Percentiles rank a stretch among this genome's conserved stretches.
Conservation (phyloP, 2,113 vertebrate species). For the Tonatia bakeri region DNA sequence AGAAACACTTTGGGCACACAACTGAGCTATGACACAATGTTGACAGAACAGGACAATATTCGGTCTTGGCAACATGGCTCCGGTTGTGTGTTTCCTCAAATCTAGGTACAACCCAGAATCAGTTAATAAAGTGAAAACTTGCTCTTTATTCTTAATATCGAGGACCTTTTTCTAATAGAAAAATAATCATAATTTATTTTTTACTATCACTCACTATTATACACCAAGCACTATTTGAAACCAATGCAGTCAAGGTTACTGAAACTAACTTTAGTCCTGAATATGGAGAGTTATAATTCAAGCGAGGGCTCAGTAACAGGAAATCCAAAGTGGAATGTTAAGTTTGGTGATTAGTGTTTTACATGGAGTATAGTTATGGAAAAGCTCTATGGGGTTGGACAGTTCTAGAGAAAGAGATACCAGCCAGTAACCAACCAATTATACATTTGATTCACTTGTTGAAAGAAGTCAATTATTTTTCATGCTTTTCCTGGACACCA, state of each 20-base stretch:
- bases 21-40: neutral
- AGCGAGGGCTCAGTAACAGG: conserved; percentile 9
- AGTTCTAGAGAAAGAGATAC: neutral
- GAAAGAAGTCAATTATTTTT: neutral
- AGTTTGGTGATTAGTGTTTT: neutral
- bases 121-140: neutral
- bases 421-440: neutral
- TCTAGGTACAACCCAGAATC: neutral
- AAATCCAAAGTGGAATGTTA: neutral
- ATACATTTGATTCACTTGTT: neutral
- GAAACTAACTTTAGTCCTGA: conserved; percentile 34
- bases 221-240: neutral
- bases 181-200: neutral
- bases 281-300: conserved; percentile 12
- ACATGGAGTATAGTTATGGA: neutral
- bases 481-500: neutral
- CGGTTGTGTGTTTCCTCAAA: neutral
- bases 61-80: neutral
- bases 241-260: conserved; percentile 52
- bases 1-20: neutral
- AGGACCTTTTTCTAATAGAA: neutral
- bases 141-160: neutral
- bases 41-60: neutral
- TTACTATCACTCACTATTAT: neutral
- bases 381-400: neutral